Base-by-base conservation (phyloP, 2,113 vertebrate species). In the Lonchura striata region DNA sequence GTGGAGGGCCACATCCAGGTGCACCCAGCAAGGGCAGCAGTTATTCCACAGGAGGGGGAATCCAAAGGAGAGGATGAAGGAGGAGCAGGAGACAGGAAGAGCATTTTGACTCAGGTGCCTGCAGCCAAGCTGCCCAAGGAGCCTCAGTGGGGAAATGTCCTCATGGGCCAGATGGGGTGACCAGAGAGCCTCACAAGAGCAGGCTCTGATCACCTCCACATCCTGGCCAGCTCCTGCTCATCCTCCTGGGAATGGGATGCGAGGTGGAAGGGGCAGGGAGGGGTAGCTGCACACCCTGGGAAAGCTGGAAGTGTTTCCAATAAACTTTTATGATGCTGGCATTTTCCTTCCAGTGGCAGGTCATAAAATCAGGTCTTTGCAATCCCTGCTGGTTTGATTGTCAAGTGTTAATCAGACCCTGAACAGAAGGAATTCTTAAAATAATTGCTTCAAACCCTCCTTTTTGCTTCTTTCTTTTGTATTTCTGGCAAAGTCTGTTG, bases 121-220 rank as follows among this genome's bases (percentile, higher is more conserved):
- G 10, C n/a, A 31, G 24, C 31, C 28, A 31, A 17, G 53, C 11
- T 44, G 60, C 52, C 16, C n/a, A 8, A 27, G 27, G 66, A 71
- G n/a, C 16, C 47, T 23, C 1, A 2, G 47, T 11, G 28, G 39
- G 37, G 30, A 56, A 0, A 2, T 44, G 41, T 49, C 19, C 50
- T n/a, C 1, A 0, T 23, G 60, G 47, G 35, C 11, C 11, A 44
- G 10, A 5, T 11, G 31, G 13, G 23, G 8, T 60, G 31, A 30
- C 33, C 35, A 76, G 74, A 13, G 19, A 71, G 21, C 17, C 42
- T 19, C 70, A 31, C 19, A 68, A 46, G 49, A 56, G 6, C 42
- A 79, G 78, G 37, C 17, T 85, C 25, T 78, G 24, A 15, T 46
- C 47, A 52, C 16, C 27, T 46, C 33, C 2, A 3, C 35, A 5